Conservation (phyloP, 2,797 vertebrate genomes). For the Knipowitschia caucasica region DNA sequence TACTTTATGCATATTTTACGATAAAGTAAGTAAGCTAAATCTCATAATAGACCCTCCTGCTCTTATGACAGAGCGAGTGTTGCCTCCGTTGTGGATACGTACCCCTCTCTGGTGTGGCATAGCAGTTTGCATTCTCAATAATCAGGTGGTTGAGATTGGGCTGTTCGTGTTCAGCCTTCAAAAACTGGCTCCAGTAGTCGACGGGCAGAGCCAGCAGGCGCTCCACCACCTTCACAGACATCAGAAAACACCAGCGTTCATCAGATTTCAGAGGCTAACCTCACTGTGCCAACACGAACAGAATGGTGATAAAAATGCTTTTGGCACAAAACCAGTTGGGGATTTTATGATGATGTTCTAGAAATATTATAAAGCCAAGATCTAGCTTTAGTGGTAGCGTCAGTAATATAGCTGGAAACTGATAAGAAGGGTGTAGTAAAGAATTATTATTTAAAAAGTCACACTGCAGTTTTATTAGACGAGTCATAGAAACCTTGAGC, state of each 20-base stretch:
- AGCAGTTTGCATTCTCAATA: constrained; percentile 88
- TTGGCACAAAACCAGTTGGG: constrained; percentile 11
- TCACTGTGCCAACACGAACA: constrained; percentile 9
- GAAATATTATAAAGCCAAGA: neutral
- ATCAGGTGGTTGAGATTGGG: constrained; percentile 78
- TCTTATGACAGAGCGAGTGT: too few relatives aligned
- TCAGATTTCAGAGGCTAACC: constrained; percentile 35
- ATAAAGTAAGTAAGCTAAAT: too few relatives aligned
- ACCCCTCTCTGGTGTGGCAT: constrained; percentile 90
- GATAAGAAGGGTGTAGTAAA: neutral
- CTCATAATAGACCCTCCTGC: too few relatives aligned
- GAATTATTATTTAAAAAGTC: too few relatives aligned
- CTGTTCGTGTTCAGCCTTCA: constrained; percentile 81
- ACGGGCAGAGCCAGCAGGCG: constrained; percentile 83
- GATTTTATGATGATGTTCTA: constrained; percentile 9
- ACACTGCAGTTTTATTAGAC: neutral
- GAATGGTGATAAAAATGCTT: constrained; percentile 5
- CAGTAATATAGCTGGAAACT: neutral
- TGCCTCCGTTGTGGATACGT: too few relatives aligned
- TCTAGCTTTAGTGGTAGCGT: neutral
- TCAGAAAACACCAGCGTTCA: constrained; percentile 4
- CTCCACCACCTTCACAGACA: constrained; percentile 82
- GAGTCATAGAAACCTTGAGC: neutral
- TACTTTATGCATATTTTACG: too few relatives aligned
- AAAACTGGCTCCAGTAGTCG: constrained; percentile 89